Conservation (phyloP, 2,113 vertebrate genomes). For the Phocoena sinus region DNA sequence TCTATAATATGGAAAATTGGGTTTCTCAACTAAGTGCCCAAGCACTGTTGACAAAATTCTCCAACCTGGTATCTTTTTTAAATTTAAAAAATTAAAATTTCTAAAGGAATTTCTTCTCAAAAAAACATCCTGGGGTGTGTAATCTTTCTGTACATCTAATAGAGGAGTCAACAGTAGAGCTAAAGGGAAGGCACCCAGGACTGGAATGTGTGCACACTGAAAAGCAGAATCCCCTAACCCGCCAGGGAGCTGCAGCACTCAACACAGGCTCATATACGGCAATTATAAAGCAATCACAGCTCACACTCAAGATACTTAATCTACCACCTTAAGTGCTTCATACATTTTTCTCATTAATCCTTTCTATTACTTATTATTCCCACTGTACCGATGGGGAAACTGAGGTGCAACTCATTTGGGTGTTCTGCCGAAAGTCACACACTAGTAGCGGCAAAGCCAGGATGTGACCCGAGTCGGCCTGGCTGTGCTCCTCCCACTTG, state of each 20-base stretch:
- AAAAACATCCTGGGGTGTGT: neutral
- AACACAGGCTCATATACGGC: accelerated
- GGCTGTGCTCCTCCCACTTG: neutral
- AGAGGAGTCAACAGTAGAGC: too few species aligned
- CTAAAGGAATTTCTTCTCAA: neutral
- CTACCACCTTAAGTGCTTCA: neutral
- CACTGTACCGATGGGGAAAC: neutral
- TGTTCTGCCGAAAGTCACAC: neutral
- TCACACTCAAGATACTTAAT: neutral
- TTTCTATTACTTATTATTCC: neutral
- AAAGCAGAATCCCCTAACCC: neutral
- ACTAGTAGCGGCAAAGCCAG: neutral
- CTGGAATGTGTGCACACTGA: neutral
- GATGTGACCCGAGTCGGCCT: neutral
- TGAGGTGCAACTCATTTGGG: too few species aligned
- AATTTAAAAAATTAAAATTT: neutral
- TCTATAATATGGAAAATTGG: neutral
- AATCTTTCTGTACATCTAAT: neutral
- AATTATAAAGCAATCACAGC: too few species aligned
- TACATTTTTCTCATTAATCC: neutral
- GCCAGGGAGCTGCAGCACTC: accelerated
- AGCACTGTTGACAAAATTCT: neutral
- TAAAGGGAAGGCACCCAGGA: neutral
- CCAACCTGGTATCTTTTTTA: neutral
- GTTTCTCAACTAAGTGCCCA: neutral